phyloP scores from a whole-genome alignment of 2,797 vertebrate genomes.

The Calcarius lapponicus region DNA sequence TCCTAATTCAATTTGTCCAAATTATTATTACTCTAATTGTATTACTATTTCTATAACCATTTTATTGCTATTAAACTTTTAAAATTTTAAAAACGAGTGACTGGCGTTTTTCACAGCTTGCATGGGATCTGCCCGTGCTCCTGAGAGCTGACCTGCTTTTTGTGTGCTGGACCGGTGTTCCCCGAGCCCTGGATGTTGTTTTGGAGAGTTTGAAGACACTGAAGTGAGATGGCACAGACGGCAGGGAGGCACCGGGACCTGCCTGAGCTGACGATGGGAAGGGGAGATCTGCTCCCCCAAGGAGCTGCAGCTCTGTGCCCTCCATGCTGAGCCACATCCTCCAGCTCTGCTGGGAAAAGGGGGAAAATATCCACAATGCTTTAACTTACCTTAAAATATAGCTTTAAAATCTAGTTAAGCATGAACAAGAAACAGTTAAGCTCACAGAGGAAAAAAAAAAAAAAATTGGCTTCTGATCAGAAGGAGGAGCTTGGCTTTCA shows the following conservation, averaged over 20 bases:
- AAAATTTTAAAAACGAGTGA: too few species aligned
- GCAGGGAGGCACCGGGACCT: not conserved
- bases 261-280: not conserved
- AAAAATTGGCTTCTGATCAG: not conserved
- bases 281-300: not conserved
- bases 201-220: not conserved
- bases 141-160: not conserved
- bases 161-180: not conserved
- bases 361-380: not conserved
- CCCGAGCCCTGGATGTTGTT: not conserved
- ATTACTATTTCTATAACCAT: too few species aligned
- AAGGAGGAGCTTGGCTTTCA: not conserved
- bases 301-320: not conserved
- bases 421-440: not conserved
- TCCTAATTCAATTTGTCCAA: too few species aligned
- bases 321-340: not conserved
- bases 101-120: not conserved
- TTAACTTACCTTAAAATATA: not conserved
- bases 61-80: too few species aligned
- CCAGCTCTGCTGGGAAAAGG: not conserved
- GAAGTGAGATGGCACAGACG: accelerated
- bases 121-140: not conserved
- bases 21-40: too few species aligned
- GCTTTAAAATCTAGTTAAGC: not conserved
- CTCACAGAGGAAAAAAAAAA: accelerated